Conservation (phyloP, 2,888 invertebrate genomes). For the Caenorhabditis auriculariae region DNA sequence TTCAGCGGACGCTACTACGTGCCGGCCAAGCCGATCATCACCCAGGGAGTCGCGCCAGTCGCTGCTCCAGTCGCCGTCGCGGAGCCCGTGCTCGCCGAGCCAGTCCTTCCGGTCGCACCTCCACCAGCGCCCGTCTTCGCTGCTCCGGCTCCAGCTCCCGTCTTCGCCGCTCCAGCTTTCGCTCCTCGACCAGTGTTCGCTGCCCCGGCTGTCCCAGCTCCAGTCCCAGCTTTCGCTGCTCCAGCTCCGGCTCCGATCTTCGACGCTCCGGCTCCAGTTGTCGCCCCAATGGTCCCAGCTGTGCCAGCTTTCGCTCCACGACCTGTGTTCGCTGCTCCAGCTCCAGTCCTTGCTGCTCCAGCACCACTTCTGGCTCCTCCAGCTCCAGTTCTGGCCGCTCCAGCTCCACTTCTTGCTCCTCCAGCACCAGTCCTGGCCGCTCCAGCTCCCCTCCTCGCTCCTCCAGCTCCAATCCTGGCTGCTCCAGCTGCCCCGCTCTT, state of each 20-base stretch:
- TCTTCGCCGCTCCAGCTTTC: constrained; percentile 19
- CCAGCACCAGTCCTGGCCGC: constrained; percentile 24
- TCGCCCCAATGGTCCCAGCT: constrained; percentile 16
- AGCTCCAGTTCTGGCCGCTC: constrained; percentile 28
- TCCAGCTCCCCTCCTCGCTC: constrained; percentile 11
- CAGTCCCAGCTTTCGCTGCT: constrained; percentile 15
- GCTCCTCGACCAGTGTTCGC: too few species aligned
- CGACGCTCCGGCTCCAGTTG: constrained; percentile 19
- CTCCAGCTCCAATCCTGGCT: constrained; percentile 20
- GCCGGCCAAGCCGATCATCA: constrained; percentile 39
- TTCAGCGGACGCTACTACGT: constrained; percentile 42
- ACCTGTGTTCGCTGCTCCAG: constrained; percentile 12
- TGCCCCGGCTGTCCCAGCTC: constrained; percentile 24
- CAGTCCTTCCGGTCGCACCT: too few species aligned
- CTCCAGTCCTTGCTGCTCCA: constrained; percentile 12
- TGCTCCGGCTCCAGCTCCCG: constrained; percentile 14
- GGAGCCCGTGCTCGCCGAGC: constrained; percentile 28
- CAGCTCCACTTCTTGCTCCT: too few species aligned
- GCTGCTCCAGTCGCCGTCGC: constrained; percentile 32
- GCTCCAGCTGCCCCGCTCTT: constrained; percentile 30
- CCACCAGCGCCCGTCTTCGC: constrained; percentile 17
- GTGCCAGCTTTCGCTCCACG: constrained; percentile 11
- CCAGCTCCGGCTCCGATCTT: constrained; percentile 14
- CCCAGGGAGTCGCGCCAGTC: constrained; percentile 33
- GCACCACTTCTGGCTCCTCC: too few species aligned